A percentile compares a stretch with the other conserved stretches of the same genome.
Conservation (phyloP, 30 jellyfish, hydroid and myxozoan species). For the Cassiopea xamachana region DNA sequence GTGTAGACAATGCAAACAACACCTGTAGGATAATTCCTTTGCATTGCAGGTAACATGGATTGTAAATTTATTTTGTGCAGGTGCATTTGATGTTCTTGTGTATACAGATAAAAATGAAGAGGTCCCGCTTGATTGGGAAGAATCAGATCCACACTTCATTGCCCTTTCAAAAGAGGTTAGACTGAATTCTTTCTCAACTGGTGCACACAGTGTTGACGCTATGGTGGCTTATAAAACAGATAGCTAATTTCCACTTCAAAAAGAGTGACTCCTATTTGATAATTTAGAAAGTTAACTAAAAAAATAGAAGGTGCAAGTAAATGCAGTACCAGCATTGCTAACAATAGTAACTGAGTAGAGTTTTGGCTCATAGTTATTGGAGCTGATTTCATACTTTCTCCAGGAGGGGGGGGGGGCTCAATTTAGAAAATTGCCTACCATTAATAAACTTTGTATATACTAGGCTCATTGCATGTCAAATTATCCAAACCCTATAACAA, state of each 20-base stretch:
- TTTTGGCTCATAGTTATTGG: too few species aligned
- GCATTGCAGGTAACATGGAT: neutral
- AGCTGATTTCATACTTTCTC: too few species aligned
- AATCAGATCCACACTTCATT: slow-evolving; percentile 86
- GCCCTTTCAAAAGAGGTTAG: slow-evolving; percentile 79
- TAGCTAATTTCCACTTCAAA: neutral
- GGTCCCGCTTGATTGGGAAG: slow-evolving; percentile 92
- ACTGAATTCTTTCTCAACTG: slow-evolving; percentile 82
- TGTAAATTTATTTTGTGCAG: slow-evolving; percentile 31
- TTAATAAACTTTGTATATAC: too few species aligned
- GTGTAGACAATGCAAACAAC: neutral
- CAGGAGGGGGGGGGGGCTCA: too few species aligned
- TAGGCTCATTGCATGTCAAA: too few species aligned
- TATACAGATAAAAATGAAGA: slow-evolving; percentile 83
- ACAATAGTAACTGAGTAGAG: too few species aligned
- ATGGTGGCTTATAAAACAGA: slow-evolving; percentile 88
- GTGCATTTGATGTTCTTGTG: slow-evolving; percentile 91
- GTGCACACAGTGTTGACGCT: slow-evolving; percentile 86
- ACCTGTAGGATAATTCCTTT: neutral
- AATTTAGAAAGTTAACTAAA: too few species aligned
- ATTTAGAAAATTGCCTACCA: too few species aligned
- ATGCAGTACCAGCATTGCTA: too few species aligned
- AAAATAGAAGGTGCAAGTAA: too few species aligned
- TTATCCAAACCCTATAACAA: too few species aligned
- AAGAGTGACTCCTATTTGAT: neutral